Evolutionary conservation across 1,140 invertebrate genomes (phyloP).

Genomic region (Magallana ariakensis): DNA sequence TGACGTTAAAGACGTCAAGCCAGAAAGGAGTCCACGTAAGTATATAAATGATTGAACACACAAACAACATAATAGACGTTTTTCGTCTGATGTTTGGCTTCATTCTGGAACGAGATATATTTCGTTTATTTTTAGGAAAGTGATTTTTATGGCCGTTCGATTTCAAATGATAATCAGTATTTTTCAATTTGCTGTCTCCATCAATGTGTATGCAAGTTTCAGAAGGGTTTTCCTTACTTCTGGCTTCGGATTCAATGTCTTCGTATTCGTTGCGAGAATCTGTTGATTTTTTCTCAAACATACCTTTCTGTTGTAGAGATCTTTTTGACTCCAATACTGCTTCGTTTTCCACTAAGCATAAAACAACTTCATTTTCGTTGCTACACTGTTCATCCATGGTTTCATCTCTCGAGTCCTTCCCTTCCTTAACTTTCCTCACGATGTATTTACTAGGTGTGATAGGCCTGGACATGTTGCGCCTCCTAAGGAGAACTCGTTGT

Average conservation of each 20-base stretch:
- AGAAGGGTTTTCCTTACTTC: no score
- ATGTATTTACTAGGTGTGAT: neutral
- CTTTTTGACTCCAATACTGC: neutral
- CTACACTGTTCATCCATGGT: neutral
- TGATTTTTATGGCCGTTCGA: neutral
- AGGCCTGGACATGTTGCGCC: constrained; percentile 23
- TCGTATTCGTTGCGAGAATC: no score
- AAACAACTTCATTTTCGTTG: constrained; percentile 9
- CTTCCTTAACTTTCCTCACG: neutral
- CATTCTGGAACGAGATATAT: neutral
- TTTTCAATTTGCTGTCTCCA: neutral
- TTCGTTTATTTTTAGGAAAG: neutral
- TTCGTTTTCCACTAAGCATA: constrained; percentile 16
- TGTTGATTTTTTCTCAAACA: neutral
- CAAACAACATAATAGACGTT: constrained; percentile 72
- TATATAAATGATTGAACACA: constrained; percentile 70
- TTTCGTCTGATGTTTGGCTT: constrained; percentile 40
- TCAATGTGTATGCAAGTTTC: no score
- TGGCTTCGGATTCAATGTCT: no score
- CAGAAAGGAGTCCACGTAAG: constrained; percentile 72
- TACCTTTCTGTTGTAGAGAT: neutral
- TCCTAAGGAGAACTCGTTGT: constrained; percentile 60
- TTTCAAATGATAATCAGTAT: neutral
- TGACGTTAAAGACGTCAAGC: constrained; percentile 69
- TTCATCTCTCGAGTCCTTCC: neutral